Conservation (phyloP, 2,888 invertebrate genomes). For the Epinotia brunnichana region DNA sequence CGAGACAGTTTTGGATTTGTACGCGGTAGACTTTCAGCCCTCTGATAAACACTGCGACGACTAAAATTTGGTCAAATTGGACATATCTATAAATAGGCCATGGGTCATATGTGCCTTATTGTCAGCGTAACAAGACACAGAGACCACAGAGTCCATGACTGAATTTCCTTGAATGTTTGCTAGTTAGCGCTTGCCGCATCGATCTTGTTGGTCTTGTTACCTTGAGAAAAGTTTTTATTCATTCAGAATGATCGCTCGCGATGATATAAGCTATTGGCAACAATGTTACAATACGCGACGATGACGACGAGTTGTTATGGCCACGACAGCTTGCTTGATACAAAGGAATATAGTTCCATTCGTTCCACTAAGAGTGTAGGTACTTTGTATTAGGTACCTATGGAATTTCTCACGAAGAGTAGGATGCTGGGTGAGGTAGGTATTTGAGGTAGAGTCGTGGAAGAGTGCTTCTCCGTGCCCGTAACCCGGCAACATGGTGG, state of each 20-base stretch:
- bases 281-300: neutral
- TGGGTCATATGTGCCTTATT: neutral
- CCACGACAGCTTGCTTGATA: neutral
- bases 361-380: no score
- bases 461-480: no score
- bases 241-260: neutral
- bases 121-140: neutral
- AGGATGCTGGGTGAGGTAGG: no score
- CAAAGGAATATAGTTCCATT: no score
- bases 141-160: neutral
- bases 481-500: no score
- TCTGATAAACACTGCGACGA: neutral
- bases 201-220: neutral
- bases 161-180: neutral
- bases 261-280: neutral
- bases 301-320: neutral
- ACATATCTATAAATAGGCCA: neutral
- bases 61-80: neutral
- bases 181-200: neutral
- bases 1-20: conserved; percentile 6
- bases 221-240: neutral
- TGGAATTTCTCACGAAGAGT: no score
- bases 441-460: no score
- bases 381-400: no score
- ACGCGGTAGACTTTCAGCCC: neutral